Evolutionary conservation across 2,113 vertebrate genomes (phyloP), one percentile per base, ranked within the genome.

Genomic region (Hirundichthys speculiger): DNA sequence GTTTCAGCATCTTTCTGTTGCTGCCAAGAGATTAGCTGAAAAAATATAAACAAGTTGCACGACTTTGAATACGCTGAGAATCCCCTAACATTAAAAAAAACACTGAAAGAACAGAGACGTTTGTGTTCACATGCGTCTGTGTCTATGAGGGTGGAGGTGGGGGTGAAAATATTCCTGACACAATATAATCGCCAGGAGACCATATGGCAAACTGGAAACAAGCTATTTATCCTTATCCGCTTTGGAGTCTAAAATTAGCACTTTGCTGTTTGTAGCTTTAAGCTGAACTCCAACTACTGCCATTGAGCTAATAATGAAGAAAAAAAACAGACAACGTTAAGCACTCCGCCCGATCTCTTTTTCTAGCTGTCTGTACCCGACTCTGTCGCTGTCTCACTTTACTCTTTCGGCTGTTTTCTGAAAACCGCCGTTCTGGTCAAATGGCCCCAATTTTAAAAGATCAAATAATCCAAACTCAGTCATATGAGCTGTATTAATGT

Each of bases 241-340:
- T 97, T 96, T 98, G 92, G 90, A 94, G 91, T 93, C 94, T 98
- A 98, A 98, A 98, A 98, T 98, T 98, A 99, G 95, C 93, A 92
- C 95, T 91, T 92, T 88, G 89, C 93, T 93, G 91, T 94, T 92
- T 94, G 93, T 91, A 92, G 91, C 90, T 85, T 86, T 89, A 87
- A 89, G 88, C 93, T 93, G 90, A 79, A 94, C 90, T 94, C 74
- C 58, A 91, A 92, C 92, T 91, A 86, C 86, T 73, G 89, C 66
- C 82, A 94, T 90, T 91, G 78, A 88, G 85, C 91, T 90, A 87
- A 91, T 93, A 94, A 91, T 85, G 84, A 77, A 64, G 40, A 53
- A 56, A 60, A 79, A 70, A 67, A 83, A 12, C 7, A 54, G 51
- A 65, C 19, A 43, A 52, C 65, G 62, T 56, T 73, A 76, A 64